Evolutionary conservation across 2,888 invertebrate genomes (phyloP), one percentile per base, ranked within the genome.

Genomic region (Thecophora atra): DNA sequence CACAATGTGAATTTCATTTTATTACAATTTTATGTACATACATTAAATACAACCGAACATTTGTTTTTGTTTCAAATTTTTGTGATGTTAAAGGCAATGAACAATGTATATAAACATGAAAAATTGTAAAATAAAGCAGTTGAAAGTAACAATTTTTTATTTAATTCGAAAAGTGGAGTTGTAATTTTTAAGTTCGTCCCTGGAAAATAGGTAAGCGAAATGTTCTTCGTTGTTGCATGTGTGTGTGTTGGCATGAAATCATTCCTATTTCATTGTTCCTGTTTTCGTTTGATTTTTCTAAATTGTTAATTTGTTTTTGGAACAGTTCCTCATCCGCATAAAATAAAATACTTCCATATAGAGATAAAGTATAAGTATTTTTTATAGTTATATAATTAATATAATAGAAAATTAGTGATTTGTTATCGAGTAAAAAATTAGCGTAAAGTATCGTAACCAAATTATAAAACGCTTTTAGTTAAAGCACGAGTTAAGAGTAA

Each of bases 331-430:
- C 52, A 66, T 66, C 24, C 52, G 26, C 47, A 47, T 58, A 42
- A 13, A 37, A 37, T 37, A 8, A 37, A 37, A 37, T n/a, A 37
- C 7, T 37, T 37, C 6, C 37, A 37, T 11, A 2, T 37, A 1
- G 11, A 37, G 11, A 8, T 11, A 1, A 37, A 37, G 2, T 37
- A 37, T n/a, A n/a, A n/a, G n/a, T n/a, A n/a, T n/a, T n/a, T n/a
- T n/a, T n/a, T n/a, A n/a, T n/a, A n/a, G n/a, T n/a, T n/a, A n/a
- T n/a, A n/a, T n/a, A n/a, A n/a, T n/a, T n/a, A 37, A 37, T 37
- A 37, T 6, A 11, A 37, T 37, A 37, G 2, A 69, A 44, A 42
- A 30, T 69, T 77, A 74, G 75, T 74, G 77, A 77, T 78, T 63
- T 17, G 30, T 30, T 42, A 44, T n/a, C 21, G 3, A 37, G 24